Conservation (phyloP, 2,113 vertebrate genomes). For the Saguinus imperator region DNA sequence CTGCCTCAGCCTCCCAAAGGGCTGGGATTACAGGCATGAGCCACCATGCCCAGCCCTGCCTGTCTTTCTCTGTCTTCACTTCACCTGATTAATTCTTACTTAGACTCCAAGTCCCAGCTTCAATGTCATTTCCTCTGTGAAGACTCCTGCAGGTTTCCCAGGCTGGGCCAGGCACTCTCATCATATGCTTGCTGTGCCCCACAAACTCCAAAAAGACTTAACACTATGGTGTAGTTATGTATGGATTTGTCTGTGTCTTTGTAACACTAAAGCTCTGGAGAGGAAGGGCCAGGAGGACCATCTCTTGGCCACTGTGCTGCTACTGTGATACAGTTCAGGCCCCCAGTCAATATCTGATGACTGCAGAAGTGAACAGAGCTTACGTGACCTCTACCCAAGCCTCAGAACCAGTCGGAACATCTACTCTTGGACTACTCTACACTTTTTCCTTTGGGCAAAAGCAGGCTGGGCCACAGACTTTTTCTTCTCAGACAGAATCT, state of each 20-base stretch:
- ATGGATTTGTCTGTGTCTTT: not conserved
- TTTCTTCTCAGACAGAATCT: not conserved
- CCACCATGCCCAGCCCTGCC: not conserved
- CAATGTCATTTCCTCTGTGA: not conserved
- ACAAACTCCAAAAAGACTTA: not conserved
- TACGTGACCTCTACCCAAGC: not conserved
- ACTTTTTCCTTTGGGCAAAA: not conserved
- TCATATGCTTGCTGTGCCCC: not conserved
- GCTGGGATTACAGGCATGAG: too few species aligned
- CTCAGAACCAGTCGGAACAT: not conserved
- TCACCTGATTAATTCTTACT: not conserved
- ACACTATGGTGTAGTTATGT: not conserved
- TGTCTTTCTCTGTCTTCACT: not conserved
- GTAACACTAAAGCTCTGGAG: not conserved
- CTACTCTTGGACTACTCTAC: not conserved
- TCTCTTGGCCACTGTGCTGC: not conserved
- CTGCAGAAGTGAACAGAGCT: not conserved
- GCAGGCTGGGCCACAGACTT: not conserved
- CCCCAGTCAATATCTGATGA: not conserved
- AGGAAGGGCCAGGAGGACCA: not conserved
- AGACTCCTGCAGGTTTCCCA: not conserved
- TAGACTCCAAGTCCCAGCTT: not conserved
- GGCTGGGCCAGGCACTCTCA: not conserved
- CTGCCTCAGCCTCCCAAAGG: too few species aligned
- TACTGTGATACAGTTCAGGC: not conserved